Conservation (phyloP, 2,113 vertebrate species). For the Rhagologus leucostigma region DNA sequence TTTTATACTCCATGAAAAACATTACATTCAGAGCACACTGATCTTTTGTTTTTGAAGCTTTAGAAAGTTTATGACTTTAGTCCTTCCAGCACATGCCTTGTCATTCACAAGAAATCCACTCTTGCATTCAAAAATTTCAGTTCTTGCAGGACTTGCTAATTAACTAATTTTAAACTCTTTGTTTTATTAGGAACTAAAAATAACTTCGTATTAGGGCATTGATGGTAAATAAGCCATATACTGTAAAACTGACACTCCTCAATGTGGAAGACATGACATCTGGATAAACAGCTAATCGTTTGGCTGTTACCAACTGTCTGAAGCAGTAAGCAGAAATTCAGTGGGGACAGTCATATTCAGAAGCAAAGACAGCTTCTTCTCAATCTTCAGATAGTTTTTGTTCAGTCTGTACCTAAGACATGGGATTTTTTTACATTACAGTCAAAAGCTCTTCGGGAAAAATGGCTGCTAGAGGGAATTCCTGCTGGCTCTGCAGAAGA, state of each 20-base stretch:
- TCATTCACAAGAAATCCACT: neutral
- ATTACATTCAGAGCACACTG: neutral
- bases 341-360: neutral
- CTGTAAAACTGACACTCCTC: neutral
- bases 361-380: neutral
- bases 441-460: conserved; percentile 96
- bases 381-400: neutral
- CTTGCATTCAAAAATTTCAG: neutral
- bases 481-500: conserved; percentile 81
- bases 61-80: neutral
- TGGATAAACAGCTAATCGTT: neutral
- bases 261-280: neutral
- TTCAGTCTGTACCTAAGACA: neutral
- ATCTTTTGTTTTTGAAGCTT: neutral
- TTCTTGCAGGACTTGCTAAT: neutral
- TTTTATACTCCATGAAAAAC: neutral
- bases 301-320: neutral
- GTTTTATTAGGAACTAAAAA: neutral
- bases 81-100: neutral
- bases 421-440: conserved; percentile 50
- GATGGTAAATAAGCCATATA: neutral
- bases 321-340: neutral
- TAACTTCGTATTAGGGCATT: neutral
- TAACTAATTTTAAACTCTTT: neutral
- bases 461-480: conserved; percentile 95